Evolutionary conservation across 2,888 invertebrate species (phyloP), one percentile per base, ranked within the genome.

Genomic region (Oeneis ivallda): DNA sequence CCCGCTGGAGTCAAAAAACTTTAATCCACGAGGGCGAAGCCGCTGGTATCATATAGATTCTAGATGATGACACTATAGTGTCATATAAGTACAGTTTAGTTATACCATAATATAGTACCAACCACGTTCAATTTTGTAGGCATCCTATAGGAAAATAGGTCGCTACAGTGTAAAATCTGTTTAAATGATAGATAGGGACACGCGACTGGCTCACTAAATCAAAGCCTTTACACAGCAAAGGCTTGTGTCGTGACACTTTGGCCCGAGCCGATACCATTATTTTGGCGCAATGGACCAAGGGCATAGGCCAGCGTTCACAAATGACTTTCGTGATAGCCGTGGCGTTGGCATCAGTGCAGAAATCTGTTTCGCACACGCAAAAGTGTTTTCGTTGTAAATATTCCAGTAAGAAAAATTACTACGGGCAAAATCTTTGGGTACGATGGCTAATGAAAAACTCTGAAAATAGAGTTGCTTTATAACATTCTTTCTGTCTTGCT

Each of bases 281-380:
- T 72, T 69, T 52, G 65, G 58, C 61, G 67, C 63, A 74, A 72
- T 69, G 63, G 66, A 57, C 68, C 68, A 70, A 71, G 67, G 67
- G 65, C 67, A 52, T 41, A 54, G 65, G 71, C 69, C 68, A 65
- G 63, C 61, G 62, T 54, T 69, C 65, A 65, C 68, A 71, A 70
- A 71, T 72, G 64, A 67, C 68, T 68, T 54, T 61, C 64, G 68
- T 68, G 64, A 66, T 67, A 66, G 68, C 53, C 49, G 61, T 66
- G 50, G 56, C 62, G 64, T 69, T 68, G 66, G 65, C 65, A 69
- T 64, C 64, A 64, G 66, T 56, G 69, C 66, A 70, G 69, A 70
- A 58, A 58, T 34, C 39, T 65, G 54, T 37, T 37, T 19, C 37
- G 17, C 37, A 37, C 8, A 43, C 45, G 10, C 58, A 26, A 58